Base-by-base conservation (phyloP, 1,140 invertebrate species). In the Brachystomella parvula region DNA sequence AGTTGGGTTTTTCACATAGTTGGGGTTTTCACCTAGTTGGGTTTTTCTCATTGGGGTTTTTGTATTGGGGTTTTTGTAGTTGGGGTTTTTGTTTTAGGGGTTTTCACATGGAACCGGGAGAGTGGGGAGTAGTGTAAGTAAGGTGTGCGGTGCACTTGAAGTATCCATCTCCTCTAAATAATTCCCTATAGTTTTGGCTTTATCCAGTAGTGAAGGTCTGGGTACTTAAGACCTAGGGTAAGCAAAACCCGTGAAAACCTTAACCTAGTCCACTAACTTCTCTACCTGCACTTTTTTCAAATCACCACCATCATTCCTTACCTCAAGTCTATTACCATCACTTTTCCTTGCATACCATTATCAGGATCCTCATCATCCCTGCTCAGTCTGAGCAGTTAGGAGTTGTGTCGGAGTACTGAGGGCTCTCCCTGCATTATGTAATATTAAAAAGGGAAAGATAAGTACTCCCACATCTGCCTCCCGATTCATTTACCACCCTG, bases 401-500 rank as follows among this genome's bases (percentile, higher is more conserved):
- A 3, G 31, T n/a, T n/a, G n/a, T n/a, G 39, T n/a, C 6, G 31
- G 28, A 63, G 61, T 63, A 30, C 9, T 31, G 6, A 24, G 39
- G 30, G 35, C 21, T 21, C 29, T 17, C 57, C 31, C 35, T 19
- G 21, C 33, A 63, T 56, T 53, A 53, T 53, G 49, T 15, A 53
- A 53, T 53, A 53, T n/a, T 53, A 53, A 53, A 53, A 53, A 53
- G 24, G 49, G 44, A 47, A 58, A 49, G 33, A 39, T 29, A 15
- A 66, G 58, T 66, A 66, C 64, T 61, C 64, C 64, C 64, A 69
- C 67, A 69, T 69, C 67, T 69, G 67, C 67, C 67, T 69, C 67
- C 67, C 67, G 67, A 69, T 69, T 69, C 67, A 69, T 69, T 69
- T 69, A 63, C 67, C 67, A 69, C 67, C 67, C 67, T 69, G 47